Evolutionary conservation across 2,888 invertebrate genomes (phyloP).

Genomic region (Amphipyra berbera): DNA sequence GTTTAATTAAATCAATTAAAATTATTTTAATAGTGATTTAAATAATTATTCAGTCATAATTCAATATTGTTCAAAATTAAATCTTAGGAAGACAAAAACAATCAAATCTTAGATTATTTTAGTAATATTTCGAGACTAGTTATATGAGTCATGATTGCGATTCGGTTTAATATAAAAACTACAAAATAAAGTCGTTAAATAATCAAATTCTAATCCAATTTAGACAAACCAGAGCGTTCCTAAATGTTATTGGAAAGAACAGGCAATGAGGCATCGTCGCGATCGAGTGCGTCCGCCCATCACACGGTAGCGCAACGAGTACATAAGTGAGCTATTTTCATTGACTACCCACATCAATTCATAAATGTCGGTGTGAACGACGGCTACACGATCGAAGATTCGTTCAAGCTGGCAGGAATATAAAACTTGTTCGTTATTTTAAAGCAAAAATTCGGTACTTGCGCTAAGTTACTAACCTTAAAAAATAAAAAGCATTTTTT

Average conservation of each 20-base stretch:
- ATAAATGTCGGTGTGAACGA: slow-evolving; percentile 12
- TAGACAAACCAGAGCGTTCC: slow-evolving; percentile 36
- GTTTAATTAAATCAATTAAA: neutral
- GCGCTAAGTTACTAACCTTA: slow-evolving; percentile 69
- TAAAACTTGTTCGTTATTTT: slow-evolving; percentile 68
- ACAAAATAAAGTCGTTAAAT: slow-evolving; percentile 6
- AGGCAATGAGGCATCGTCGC: slow-evolving; percentile 60
- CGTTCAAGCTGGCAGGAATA: slow-evolving; percentile 68
- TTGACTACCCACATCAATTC: slow-evolving; percentile 38
- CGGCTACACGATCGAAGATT: slow-evolving; percentile 29
- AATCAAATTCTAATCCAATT: slow-evolving; percentile 42
- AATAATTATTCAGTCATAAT: too few species aligned
- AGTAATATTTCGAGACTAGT: slow-evolving; percentile 5
- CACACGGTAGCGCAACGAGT: slow-evolving; percentile 42
- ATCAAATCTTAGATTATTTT: neutral
- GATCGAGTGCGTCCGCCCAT: slow-evolving; percentile 44
- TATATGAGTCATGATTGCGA: slow-evolving; percentile 23
- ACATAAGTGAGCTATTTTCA: slow-evolving; percentile 24
- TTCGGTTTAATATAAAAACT: slow-evolving; percentile 5
- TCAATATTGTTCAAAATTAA: too few species aligned
- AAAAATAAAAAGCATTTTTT: slow-evolving; percentile 74
- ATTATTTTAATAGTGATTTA: neutral
- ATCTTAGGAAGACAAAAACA: neutral
- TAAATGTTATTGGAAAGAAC: slow-evolving; percentile 69
- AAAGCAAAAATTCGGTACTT: slow-evolving; percentile 79